Evolutionary conservation across 2,797 vertebrate species (phyloP), one percentile per base, ranked within the genome.

Genomic region (Anas capensis): DNA sequence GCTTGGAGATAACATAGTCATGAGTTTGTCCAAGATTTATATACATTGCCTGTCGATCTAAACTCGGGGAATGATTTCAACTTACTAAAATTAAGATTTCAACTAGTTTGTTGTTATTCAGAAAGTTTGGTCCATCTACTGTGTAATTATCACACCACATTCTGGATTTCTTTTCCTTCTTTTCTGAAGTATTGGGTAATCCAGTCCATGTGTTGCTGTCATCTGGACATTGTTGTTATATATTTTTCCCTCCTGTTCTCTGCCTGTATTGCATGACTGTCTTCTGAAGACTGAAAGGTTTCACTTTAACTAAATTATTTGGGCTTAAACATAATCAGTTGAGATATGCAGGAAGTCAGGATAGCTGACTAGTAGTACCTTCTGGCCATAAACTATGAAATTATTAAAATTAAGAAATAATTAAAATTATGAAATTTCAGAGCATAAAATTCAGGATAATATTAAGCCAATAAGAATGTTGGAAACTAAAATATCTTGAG

Each of bases 401-500:
- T 73, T 79, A 79, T 65, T 21, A 46, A 46, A 65, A 46, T 21
- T 15, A 16, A 60, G 4, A 66, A 92, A 93, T 73, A 73, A 72
- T 60, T 76, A 70, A 88, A 77, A 29, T 5, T 84, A 12, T 76
- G 70, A 82, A 92, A 92, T 9, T 38, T 27, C 44, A 69, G 78
- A 48, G 44, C 62, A 84, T 34, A 91, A 83, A 88, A 81, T 34
- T 26, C 8, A 72, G 34, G 36, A 61, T 62, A 91, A 78, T 56
- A 14, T 76, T 76, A 90, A 91, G 14, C 73, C 73, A 84, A 34
- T 62, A 51, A 10, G 42, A 93, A 44, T 62, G 20, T 19, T 81
- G 65, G 20, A 68, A 93, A 51, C n/a, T 57, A 61, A 34, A 34
- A 6, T 4, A 54, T 33, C 13, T 5, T 14, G 6, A 51, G 57